Conservation (phyloP, 2,113 vertebrate species). For the Ophiodon elongatus region DNA sequence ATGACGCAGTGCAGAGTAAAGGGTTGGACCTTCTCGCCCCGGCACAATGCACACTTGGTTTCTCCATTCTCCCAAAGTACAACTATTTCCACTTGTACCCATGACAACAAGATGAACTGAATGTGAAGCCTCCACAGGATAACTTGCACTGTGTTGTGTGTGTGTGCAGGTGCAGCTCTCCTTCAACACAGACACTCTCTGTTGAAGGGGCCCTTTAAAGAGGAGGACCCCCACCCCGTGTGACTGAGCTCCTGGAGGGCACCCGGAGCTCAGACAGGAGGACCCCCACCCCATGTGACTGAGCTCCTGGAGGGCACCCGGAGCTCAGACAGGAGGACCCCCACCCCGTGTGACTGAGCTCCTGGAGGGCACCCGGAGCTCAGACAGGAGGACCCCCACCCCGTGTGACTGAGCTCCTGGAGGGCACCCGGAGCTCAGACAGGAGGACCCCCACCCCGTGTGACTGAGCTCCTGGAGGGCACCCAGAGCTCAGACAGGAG, state of each 20-base stretch:
- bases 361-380: too few species aligned
- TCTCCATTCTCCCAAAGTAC: neutral
- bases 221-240: neutral
- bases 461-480: constrained; percentile 15
- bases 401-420: constrained; percentile 2
- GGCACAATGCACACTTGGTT: neutral
- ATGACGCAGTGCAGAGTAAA: too few species aligned
- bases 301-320: too few species aligned
- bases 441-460: neutral
- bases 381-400: neutral
- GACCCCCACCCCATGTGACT: neutral
- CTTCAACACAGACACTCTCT: constrained; percentile 95
- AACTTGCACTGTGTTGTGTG: neutral
- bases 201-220: constrained; percentile 76
- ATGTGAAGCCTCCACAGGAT: too few species aligned
- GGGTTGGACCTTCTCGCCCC: too few species aligned
- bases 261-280: too few species aligned
- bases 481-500: too few species aligned
- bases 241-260: constrained; percentile 15
- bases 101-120: neutral
- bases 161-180: constrained; percentile 91
- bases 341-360: neutral
- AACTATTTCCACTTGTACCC: too few species aligned
- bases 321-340: neutral
- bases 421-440: too few species aligned